Evolutionary conservation across 2,888 invertebrate species (phyloP).

Genomic region (Enoplolaimus lenunculus): DNA sequence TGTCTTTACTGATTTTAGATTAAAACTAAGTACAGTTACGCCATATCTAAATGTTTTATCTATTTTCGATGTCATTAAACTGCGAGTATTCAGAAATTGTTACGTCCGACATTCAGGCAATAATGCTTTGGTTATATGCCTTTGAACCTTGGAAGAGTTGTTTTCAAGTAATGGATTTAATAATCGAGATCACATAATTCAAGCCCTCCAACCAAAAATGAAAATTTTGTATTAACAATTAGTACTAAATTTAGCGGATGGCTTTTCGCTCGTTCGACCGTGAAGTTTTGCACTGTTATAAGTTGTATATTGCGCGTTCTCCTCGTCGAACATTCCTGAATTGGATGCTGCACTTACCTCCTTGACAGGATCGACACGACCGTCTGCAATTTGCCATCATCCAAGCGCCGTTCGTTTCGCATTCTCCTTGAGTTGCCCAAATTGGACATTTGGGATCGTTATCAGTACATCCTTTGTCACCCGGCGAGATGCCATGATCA

Average conservation of each 20-base stretch:
- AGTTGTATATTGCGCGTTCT: background rate
- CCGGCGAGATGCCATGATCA: slow-evolving; percentile 10
- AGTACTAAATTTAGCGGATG: background rate
- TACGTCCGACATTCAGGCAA: too few relatives aligned
- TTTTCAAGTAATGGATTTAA: too few relatives aligned
- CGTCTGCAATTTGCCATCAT: slow-evolving; percentile 41
- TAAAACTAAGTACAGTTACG: background rate
- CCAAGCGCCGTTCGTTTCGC: slow-evolving; percentile 39
- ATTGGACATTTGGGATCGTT: slow-evolving; percentile 36
- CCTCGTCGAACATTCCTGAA: background rate
- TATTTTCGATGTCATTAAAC: too few relatives aligned
- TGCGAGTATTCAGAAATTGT: too few relatives aligned
- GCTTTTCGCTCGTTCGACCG: background rate
- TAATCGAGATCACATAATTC: too few relatives aligned
- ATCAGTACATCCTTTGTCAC: slow-evolving; percentile 30
- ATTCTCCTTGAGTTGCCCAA: slow-evolving; percentile 39
- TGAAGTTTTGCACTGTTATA: too few relatives aligned
- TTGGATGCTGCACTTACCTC: slow-evolving; percentile 25
- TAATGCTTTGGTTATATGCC: too few relatives aligned
- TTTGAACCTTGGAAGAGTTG: too few relatives aligned
- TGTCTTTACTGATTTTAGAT: background rate
- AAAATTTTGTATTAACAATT: background rate
- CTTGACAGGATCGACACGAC: slow-evolving; percentile 38
- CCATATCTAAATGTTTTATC: too few relatives aligned
- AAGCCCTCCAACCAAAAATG: background rate